Percentiles rank a stretch among this genome's conserved stretches.
phyloP scores from a whole-genome alignment of 1,140 invertebrate genomes.

The Phocides pigmalion region DNA sequence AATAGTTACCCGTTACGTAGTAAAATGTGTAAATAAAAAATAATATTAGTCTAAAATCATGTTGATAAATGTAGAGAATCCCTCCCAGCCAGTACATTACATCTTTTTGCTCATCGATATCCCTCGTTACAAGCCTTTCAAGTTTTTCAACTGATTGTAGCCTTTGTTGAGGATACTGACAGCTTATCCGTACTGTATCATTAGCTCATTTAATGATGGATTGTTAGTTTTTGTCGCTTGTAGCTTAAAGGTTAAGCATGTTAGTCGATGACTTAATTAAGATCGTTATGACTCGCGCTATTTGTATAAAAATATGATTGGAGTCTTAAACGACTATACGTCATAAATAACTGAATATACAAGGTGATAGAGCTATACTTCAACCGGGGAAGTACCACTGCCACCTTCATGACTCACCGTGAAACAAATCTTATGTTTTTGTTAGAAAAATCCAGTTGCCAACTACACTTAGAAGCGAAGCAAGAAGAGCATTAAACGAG shows the following conservation, averaged over 20 bases:
- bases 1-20: too few species aligned
- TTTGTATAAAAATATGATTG: conserved; percentile 14
- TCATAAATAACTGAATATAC: not conserved
- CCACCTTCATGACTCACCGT: too few species aligned
- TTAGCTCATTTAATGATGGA: conserved; percentile 7
- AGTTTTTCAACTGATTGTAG: conserved; percentile 16
- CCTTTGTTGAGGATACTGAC: conserved; percentile 7
- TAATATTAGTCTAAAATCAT: too few species aligned
- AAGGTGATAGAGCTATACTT: too few species aligned
- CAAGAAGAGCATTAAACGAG: too few species aligned
- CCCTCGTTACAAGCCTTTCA: conserved; percentile 10
- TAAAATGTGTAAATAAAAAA: too few species aligned
- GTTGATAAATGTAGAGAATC: not conserved
- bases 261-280: conserved; percentile 19
- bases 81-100: not conserved
- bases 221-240: conserved; percentile 11
- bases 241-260: conserved; percentile 5
- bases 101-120: conserved; percentile 6
- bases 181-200: conserved; percentile 13
- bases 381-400: too few species aligned
- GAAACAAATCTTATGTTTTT: too few species aligned
- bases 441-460: too few species aligned
- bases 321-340: not conserved
- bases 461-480: too few species aligned
- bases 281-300: not conserved